Evolutionary conservation across 2,888 invertebrate species (phyloP), one percentile per base, ranked within the genome.

Genomic region (Adela reaumurella): DNA sequence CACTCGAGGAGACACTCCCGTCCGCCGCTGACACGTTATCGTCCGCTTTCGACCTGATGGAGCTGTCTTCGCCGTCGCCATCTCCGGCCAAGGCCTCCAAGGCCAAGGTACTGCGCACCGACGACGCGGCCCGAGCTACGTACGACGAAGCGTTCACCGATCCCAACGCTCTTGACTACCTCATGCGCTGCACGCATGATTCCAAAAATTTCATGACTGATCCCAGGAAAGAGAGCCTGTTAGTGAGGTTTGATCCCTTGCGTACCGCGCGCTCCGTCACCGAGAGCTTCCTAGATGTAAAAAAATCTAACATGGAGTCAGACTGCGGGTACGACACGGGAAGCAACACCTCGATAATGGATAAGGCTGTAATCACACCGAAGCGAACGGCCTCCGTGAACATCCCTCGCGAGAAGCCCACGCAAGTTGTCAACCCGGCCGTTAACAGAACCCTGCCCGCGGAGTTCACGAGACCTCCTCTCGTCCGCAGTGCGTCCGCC

Each of bases 181-280:
- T 83, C 14, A 68, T 80, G 35, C 73, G 73, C 53, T 79, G 78
- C 55, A 66, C 74, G 3, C 35, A 35, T 14, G 67, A 74, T 59
- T 67, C 77, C 4, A 66, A 69, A 3, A 17, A 17, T 10, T 14
- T 16, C 10, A 65, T 69, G 50, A 60, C 72, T 51, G 76, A 76
- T 57, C 63, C 70, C 50, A 64, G 73, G 51, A 82, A 85, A 51
- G 84, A 87, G 61, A 88, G 88, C 49, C 70, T 88, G 45, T 87
- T 85, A 67, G 82, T 86, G 10, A 88, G 83, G 56, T 85, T 84
- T 57, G 85, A 85, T 60, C 84, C 84, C 2, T 58, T 84, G 19
- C 76, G 74, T 59, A 67, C 76, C 8, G 60, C 60, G 44, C 61
- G 64, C 45, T 64, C 18, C 6, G 14, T 14, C 6, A 8, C 18